Evolutionary conservation across 1,140 invertebrate species (phyloP).

Genomic region (Idris sp.): DNA sequence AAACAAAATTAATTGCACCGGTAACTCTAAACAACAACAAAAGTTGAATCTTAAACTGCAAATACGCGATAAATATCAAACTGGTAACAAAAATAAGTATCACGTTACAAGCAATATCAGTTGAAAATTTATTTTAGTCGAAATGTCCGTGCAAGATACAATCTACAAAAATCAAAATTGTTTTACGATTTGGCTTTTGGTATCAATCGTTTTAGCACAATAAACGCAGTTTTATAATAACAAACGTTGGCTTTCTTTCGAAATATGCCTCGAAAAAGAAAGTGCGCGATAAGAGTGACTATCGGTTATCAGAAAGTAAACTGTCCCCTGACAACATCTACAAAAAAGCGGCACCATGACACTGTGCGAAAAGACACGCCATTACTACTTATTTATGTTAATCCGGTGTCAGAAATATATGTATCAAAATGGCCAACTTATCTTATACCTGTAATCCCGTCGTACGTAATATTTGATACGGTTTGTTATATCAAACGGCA

Average conservation of each 20-base stretch:
- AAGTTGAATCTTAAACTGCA: too few species aligned
- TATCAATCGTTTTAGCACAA: conserved; percentile 18
- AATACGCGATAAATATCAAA: too few species aligned
- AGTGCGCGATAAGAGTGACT: conserved; percentile 40
- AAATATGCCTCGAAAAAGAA: conserved; percentile 28
- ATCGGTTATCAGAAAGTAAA: conserved; percentile 47
- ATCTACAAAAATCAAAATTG: conserved; percentile 30
- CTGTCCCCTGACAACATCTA: conserved; percentile 22
- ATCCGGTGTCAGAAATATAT: conserved; percentile 29
- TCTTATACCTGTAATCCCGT: conserved; percentile 18
- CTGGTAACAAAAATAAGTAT: too few species aligned
- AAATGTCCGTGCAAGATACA: not conserved
- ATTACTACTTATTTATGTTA: conserved; percentile 49
- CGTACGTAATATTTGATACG: conserved; percentile 41
- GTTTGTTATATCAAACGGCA: conserved; percentile 29
- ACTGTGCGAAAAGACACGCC: conserved; percentile 14
- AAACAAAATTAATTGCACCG: not conserved
- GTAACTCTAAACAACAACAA: too few species aligned
- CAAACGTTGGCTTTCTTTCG: conserved; percentile 39
- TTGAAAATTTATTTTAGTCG: not conserved
- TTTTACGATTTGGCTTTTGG: conserved; percentile 8
- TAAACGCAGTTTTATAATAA: conserved; percentile 28
- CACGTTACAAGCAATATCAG: not conserved
- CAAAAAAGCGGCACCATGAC: conserved; percentile 32
- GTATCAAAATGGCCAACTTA: conserved; percentile 22